phyloP scores from a whole-genome alignment of 2,113 vertebrate genomes.

The Chascanopsetta lugubris region DNA sequence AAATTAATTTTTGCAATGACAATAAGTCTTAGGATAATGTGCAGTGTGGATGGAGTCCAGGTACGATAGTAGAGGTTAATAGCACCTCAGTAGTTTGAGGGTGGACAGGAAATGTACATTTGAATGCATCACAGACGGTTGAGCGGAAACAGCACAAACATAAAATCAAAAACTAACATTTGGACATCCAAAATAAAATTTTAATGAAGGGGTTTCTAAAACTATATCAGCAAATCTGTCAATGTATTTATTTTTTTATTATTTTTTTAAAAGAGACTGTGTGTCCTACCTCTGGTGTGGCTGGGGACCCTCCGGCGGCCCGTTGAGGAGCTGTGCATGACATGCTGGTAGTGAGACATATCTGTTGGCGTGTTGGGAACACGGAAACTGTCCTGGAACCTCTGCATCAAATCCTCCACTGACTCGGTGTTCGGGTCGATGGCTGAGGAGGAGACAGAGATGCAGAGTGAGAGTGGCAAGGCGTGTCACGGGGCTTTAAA shows the following conservation, averaged over 20 bases:
- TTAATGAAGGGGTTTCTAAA: neutral
- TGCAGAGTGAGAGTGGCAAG: constrained; percentile 47
- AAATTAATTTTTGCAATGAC: too few relatives aligned
- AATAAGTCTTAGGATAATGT: too few relatives aligned
- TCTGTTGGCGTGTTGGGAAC: constrained; percentile 89
- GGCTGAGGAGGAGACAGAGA: constrained; percentile 73
- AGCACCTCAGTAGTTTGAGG: neutral
- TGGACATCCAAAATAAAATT: neutral
- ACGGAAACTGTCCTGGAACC: constrained; percentile 97
- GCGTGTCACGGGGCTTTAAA: constrained; percentile 34
- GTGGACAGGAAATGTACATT: neutral
- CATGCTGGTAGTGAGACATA: constrained; percentile 91
- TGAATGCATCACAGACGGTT: neutral
- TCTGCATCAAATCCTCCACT: constrained; percentile 95
- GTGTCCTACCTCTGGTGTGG: constrained; percentile 87
- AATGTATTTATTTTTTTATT: too few relatives aligned
- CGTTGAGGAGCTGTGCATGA: constrained; percentile 84
- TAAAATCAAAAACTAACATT: neutral
- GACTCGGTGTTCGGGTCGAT: constrained; percentile 89
- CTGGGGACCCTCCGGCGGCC: constrained; percentile 87
- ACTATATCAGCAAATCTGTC: neutral
- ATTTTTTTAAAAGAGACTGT: too few relatives aligned
- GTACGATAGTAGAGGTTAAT: neutral
- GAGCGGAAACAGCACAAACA: neutral
- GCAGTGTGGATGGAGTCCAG: too few relatives aligned